Evolutionary conservation across 1,140 invertebrate genomes (phyloP).

Genomic region (Calycopis cecrops): DNA sequence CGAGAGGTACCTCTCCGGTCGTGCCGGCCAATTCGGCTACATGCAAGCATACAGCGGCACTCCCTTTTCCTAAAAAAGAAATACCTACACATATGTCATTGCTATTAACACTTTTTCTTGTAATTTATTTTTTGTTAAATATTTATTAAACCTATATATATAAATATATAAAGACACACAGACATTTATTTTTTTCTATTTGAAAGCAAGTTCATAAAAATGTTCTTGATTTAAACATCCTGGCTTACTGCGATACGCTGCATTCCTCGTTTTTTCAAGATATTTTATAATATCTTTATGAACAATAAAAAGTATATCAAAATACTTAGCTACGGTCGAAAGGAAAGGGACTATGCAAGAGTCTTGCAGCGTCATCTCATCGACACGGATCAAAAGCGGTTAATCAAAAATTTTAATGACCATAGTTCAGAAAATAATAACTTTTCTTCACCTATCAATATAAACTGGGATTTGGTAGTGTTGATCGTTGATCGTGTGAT

Average conservation of each 20-base stretch:
- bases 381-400: slow-evolving; percentile 69
- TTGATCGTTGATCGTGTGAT: slow-evolving; percentile 41
- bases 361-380: slow-evolving; percentile 64
- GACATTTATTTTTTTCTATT: too few relatives aligned
- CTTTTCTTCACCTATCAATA: slow-evolving; percentile 58
- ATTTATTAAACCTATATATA: too few relatives aligned
- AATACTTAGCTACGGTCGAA: slow-evolving; percentile 62
- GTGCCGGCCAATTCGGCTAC: too few relatives aligned
- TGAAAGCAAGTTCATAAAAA: too few relatives aligned
- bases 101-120: too few relatives aligned
- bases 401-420: slow-evolving; percentile 75
- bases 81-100: too few relatives aligned
- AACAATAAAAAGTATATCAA: slow-evolving; percentile 56
- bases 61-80: too few relatives aligned
- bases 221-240: too few relatives aligned
- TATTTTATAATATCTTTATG: slow-evolving; percentile 61
- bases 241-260: slow-evolving; percentile 10
- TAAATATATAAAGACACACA: too few relatives aligned
- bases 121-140: too few relatives aligned
- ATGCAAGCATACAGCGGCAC: too few relatives aligned
- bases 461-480: slow-evolving; percentile 23
- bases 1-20: too few relatives aligned
- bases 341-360: slow-evolving; percentile 52
- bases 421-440: slow-evolving; percentile 74
- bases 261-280: slow-evolving; percentile 43